Evolutionary conservation across 2,888 invertebrate species (phyloP).

Genomic region (Drosophila heteroneura): DNA sequence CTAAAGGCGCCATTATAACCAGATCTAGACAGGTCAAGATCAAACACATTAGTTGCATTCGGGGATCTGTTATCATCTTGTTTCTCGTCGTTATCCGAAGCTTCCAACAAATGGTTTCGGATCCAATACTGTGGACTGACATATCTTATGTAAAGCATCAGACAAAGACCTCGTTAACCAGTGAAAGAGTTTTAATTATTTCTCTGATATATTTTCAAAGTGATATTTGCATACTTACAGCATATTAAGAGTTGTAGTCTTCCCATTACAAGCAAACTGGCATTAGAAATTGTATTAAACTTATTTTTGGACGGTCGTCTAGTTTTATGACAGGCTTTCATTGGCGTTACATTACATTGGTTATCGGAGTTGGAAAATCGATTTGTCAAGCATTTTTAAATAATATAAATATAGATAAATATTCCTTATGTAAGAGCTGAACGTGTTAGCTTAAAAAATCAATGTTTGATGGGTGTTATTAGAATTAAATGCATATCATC

Average conservation of each 20-base stretch:
- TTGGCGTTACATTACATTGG: conserved; percentile 4
- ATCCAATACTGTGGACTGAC: neutral
- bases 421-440: neutral
- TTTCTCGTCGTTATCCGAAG: neutral
- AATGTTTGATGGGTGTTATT: neutral
- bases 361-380: neutral
- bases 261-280: conserved; percentile 4
- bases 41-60: neutral
- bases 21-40: neutral
- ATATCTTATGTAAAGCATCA: neutral
- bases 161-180: conserved; percentile 8
- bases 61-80: neutral
- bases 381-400: neutral
- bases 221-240: conserved; percentile 15
- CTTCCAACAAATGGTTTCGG: neutral
- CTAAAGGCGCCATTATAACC: neutral
- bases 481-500: neutral
- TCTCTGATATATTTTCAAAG: neutral
- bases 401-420: neutral
- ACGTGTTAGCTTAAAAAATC: neutral
- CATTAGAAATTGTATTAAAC: neutral
- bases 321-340: conserved; percentile 13
- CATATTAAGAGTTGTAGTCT: neutral
- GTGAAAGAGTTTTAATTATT: neutral
- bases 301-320: neutral